Conservation (phyloP, 2,888 invertebrate genomes). For the Xanthorhoe spadicearia region DNA sequence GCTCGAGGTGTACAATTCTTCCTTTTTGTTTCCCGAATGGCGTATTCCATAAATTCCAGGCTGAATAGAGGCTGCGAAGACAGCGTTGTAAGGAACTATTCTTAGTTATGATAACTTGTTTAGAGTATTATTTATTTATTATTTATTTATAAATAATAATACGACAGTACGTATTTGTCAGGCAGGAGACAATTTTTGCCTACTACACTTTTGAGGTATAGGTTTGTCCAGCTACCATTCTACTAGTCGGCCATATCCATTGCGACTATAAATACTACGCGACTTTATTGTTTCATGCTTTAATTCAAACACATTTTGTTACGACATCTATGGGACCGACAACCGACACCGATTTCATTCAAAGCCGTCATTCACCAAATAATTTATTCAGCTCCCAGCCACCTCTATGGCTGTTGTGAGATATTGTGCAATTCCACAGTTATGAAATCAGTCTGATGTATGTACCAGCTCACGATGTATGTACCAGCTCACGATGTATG, state of each 20-base stretch:
- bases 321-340: no score
- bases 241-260: no score
- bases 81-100: constrained; percentile 1
- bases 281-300: no score
- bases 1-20: constrained; percentile 50
- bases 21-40: constrained; percentile 52
- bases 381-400: constrained; percentile 7
- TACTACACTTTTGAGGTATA: no score
- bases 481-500: constrained; percentile 42
- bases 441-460: constrained; percentile 53
- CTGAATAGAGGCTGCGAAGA: constrained; percentile 32
- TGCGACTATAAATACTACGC: no score
- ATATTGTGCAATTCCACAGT: constrained; percentile 52
- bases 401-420: constrained; percentile 40
- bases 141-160: no score
- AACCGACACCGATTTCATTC: no score
- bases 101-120: neutral
- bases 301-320: no score
- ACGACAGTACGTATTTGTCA: no score
- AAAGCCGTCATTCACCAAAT: neutral
- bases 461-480: constrained; percentile 43
- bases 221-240: no score
- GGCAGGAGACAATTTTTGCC: no score
- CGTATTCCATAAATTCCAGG: constrained; percentile 54
- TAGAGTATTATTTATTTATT: no score